Percentiles rank a stretch among this genome's conserved stretches.
Conservation (phyloP, 2,797 vertebrate species). For the Megaceryle alcyon region DNA sequence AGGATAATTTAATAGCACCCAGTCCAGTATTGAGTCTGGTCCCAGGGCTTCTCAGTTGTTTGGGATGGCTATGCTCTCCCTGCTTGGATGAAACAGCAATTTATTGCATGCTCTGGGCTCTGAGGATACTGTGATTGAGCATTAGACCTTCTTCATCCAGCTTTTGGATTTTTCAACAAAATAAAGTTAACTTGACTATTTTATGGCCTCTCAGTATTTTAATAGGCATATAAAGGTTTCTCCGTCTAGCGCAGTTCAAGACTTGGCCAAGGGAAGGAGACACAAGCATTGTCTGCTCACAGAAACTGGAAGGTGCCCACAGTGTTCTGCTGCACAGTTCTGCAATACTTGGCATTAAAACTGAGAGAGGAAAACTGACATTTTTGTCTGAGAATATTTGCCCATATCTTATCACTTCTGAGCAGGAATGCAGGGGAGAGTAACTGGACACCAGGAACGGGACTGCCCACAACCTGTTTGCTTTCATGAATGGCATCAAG, state of each 20-base stretch:
- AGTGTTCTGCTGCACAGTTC: background rate
- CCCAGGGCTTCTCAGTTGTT: background rate
- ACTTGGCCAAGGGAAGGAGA: background rate
- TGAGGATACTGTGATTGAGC: background rate
- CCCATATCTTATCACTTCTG: background rate
- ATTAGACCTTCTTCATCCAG: background rate
- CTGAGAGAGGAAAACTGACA: background rate
- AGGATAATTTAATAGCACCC: background rate
- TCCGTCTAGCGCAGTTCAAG: background rate
- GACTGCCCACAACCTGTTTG: background rate
- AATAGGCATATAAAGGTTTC: background rate
- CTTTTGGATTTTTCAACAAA: background rate
- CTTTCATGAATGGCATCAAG: background rate
- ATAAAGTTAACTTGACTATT: background rate
- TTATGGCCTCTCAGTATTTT: background rate
- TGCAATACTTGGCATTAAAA: background rate
- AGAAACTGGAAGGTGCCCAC: background rate
- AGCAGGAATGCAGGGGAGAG: background rate
- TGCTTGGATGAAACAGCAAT: background rate
- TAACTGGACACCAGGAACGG: background rate
- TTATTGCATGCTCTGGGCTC: background rate
- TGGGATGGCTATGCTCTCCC: background rate
- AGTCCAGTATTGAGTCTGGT: rapidly evolving
- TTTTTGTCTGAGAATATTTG: background rate
- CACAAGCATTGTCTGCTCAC: background rate